Conservation (phyloP, 2,797 vertebrate genomes). For the Paramormyrops hopkinsi region DNA sequence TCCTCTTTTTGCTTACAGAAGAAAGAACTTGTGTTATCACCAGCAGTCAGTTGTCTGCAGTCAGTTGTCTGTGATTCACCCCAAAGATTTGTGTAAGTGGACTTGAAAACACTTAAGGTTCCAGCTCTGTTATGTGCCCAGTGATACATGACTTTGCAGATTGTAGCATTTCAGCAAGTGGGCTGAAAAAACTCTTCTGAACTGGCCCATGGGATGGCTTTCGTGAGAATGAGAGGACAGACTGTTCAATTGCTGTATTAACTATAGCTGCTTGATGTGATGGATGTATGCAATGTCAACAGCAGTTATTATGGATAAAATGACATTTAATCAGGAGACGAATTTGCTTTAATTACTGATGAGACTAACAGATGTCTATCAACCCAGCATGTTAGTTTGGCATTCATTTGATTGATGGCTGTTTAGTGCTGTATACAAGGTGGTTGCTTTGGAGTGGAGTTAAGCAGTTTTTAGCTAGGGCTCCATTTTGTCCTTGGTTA, state of each 20-base stretch:
- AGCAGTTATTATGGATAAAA: background rate
- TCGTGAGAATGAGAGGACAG: background rate
- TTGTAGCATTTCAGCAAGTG: background rate
- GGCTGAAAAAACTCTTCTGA: background rate
- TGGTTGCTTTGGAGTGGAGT: background rate
- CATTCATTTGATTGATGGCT: background rate
- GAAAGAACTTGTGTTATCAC: background rate
- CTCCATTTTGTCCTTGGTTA: background rate
- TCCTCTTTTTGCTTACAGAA: background rate
- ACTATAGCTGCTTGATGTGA: background rate
- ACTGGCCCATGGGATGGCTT: background rate
- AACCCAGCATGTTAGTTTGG: conserved; percentile 2
- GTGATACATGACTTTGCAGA: background rate
- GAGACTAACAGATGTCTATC: background rate
- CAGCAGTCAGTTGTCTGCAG: background rate
- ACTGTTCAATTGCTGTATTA: conserved; percentile 5
- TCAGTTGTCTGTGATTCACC: background rate
- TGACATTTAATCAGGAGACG: background rate
- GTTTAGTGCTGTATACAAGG: background rate
- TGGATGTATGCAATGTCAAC: background rate
- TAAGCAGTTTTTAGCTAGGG: background rate
- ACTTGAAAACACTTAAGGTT: background rate
- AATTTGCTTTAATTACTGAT: conserved; percentile 1
- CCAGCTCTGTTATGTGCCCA: background rate
- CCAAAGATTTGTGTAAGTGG: background rate